Evolutionary conservation across 1,140 invertebrate species (phyloP).

Genomic region (Papilio polytes): DNA sequence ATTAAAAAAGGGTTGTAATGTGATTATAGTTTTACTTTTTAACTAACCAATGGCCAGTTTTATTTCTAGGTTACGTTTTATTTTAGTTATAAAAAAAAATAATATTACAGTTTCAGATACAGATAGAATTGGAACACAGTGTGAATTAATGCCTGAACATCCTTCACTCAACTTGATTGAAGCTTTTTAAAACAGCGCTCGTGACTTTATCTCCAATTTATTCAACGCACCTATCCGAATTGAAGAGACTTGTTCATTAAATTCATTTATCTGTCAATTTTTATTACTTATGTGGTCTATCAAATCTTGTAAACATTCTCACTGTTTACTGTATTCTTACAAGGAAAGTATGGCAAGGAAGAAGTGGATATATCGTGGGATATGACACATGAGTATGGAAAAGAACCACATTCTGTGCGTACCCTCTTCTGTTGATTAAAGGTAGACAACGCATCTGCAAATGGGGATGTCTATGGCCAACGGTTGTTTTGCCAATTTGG

Average conservation of each 20-base stretch:
- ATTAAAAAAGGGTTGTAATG: too few species aligned
- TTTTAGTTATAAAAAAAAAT: neutral
- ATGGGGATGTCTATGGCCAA: too few species aligned
- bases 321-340: too few species aligned
- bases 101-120: neutral
- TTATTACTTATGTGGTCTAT: neutral
- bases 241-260: neutral
- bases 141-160: neutral
- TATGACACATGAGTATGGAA: too few species aligned
- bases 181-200: neutral
- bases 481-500: too few species aligned
- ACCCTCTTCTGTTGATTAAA: too few species aligned
- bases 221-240: neutral
- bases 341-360: too few species aligned
- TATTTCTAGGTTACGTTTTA: neutral
- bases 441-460: too few species aligned
- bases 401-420: too few species aligned
- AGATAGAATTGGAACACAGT: neutral
- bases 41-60: neutral
- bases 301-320: too few species aligned
- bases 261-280: neutral
- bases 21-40: neutral
- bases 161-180: neutral
- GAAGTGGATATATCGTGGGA: too few species aligned
- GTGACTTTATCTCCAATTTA: conserved; percentile 8